Conservation (phyloP, 1,140 invertebrate species). For the Aradophagus sp. region DNA sequence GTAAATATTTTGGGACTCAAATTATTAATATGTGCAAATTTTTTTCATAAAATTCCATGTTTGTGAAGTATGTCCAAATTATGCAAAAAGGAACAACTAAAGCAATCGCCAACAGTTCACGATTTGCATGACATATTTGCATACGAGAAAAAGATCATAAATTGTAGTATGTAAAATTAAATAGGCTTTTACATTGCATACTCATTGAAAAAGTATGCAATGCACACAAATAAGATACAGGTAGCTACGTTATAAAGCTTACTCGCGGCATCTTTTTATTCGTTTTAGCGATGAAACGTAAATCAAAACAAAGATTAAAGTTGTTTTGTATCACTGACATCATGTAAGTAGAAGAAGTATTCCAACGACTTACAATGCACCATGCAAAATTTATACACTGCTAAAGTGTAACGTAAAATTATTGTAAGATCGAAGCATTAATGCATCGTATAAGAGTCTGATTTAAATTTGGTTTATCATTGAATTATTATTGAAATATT, state of each 20-base stretch:
- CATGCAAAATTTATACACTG: conserved; percentile 33
- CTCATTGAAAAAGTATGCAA: conserved; percentile 4
- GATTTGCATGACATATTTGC: too few relatives aligned
- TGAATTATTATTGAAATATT: too few relatives aligned
- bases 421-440: conserved; percentile 18
- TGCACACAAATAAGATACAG: conserved; percentile 14
- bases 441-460: conserved; percentile 11
- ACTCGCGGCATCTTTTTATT: conserved; percentile 6
- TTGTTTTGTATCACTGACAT: conserved; percentile 26
- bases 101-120: too few relatives aligned
- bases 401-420: conserved; percentile 37
- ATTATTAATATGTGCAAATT: too few relatives aligned
- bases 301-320: conserved; percentile 34
- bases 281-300: conserved; percentile 26
- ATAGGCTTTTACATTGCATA: too few relatives aligned
- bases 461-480: too few relatives aligned
- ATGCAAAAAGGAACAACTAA: too few relatives aligned
- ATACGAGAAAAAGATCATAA: too few relatives aligned
- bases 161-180: too few relatives aligned
- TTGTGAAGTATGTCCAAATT: too few relatives aligned
- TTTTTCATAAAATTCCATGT: too few relatives aligned
- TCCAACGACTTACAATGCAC: conserved; percentile 22
- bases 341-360: conserved; percentile 8
- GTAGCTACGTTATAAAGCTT: conserved; percentile 8
- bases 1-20: too few relatives aligned